Conservation (phyloP, 2,888 invertebrate genomes). For the Phoronis australis region DNA sequence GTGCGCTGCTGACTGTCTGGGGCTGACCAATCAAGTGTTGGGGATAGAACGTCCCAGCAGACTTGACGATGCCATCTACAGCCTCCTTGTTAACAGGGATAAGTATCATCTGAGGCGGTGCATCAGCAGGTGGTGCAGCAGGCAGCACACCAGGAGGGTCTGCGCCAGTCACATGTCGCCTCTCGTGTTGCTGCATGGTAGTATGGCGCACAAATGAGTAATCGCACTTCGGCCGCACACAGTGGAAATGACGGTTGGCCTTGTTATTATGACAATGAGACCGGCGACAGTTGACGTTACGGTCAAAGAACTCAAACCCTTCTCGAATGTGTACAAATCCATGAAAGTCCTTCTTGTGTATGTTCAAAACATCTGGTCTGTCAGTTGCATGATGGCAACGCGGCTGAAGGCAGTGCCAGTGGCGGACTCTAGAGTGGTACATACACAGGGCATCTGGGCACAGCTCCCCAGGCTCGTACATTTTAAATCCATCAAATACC, state of each 20-base stretch:
- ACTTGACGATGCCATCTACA: constrained; percentile 69
- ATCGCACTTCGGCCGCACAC: constrained; percentile 65
- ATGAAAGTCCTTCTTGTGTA: constrained; percentile 82
- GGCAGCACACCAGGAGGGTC: background rate
- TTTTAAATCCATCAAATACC: constrained; percentile 37
- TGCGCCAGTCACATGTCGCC: constrained; percentile 57
- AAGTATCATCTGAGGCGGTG: background rate
- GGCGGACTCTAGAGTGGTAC: constrained; percentile 64
- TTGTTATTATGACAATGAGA: constrained; percentile 65
- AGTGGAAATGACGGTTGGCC: constrained; percentile 72
- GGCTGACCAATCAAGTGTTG: constrained; percentile 26
- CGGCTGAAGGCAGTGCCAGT: constrained; percentile 79
- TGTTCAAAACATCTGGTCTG: constrained; percentile 69
- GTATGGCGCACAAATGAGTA: constrained; percentile 70
- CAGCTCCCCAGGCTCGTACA: constrained; percentile 48
- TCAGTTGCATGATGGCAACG: constrained; percentile 79
- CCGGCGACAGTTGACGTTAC: constrained; percentile 66
- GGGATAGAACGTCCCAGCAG: constrained; percentile 86
- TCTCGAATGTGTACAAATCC: constrained; percentile 75
- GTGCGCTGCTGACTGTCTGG: background rate
- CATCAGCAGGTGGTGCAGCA: background rate
- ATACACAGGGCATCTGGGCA: constrained; percentile 72
- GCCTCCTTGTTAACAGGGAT: background rate
- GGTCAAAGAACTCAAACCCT: constrained; percentile 79
- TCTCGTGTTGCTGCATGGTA: constrained; percentile 69